A percentile compares a stretch with the other conserved stretches of the same genome.
Conservation (phyloP, 2,113 vertebrate species). For the Neolamprologus sp. region DNA sequence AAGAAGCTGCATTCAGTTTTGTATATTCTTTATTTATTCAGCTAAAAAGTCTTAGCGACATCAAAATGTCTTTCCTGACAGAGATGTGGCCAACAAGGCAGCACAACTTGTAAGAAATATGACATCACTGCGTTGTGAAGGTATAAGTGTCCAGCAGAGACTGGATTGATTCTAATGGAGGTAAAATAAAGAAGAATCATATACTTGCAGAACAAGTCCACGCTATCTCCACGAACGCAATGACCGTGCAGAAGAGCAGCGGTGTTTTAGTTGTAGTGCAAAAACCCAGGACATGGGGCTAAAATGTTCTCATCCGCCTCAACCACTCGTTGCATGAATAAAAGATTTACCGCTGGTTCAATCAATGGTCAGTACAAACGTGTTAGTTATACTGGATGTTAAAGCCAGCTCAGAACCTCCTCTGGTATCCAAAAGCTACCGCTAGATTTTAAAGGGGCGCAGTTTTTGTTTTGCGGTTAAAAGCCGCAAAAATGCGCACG, state of each 20-base stretch:
- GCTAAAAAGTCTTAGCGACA: not conserved
- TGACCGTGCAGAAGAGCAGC: not conserved
- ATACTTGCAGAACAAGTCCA: fast-evolving
- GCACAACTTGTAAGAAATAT: not conserved
- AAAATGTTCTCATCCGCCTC: fast-evolving
- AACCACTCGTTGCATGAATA: not conserved
- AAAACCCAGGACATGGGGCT: not conserved
- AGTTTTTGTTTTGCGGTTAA: not conserved
- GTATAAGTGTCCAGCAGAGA: fast-evolving
- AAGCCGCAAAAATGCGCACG: not conserved
- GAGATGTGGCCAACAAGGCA: not conserved
- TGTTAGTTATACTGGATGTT: fast-evolving
- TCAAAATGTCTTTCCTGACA: not conserved
- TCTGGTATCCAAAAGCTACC: not conserved
- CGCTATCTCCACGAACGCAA: not conserved
- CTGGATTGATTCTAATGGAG: fast-evolving
- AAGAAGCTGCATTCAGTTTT: not conserved
- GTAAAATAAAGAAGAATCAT: not conserved
- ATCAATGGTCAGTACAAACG: not conserved
- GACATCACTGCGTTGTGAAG: fast-evolving
- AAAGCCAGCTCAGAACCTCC: not conserved
- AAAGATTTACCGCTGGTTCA: not conserved
- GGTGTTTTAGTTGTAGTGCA: not conserved
- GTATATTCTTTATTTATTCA: not conserved
- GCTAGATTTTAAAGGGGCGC: not conserved